Evolutionary conservation across 2,113 vertebrate species (phyloP).

Genomic region (Epinephelus moara): DNA sequence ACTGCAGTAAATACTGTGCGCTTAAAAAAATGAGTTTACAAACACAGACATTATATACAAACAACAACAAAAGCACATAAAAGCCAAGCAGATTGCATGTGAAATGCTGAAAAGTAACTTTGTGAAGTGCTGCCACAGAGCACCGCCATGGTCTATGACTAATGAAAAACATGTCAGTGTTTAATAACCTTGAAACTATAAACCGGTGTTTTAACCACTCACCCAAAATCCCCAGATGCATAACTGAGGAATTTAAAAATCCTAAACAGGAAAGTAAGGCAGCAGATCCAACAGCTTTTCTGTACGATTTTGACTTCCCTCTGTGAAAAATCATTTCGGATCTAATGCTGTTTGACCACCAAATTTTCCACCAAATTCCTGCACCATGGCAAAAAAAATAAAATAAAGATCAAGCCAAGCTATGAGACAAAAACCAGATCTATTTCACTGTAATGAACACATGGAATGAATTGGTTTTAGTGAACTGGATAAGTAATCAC

Average conservation of each 20-base stretch:
- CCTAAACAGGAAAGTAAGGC: conserved; percentile 2
- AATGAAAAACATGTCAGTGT: conserved; percentile 43
- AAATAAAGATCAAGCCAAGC: conserved; percentile 36
- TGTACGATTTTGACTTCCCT: conserved; percentile 11
- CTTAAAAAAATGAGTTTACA: conserved; percentile 35
- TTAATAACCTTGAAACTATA: conserved; percentile 22
- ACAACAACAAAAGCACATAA: conserved; percentile 56
- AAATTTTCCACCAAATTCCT: conserved; percentile 54
- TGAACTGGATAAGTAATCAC: conserved; percentile 2
- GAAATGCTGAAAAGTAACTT: conserved; percentile 24
- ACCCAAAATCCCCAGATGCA: conserved; percentile 23
- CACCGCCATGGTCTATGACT: conserved; percentile 30
- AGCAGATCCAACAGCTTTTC: conserved; percentile 6
- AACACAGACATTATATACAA: conserved; percentile 43
- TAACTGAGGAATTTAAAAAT: conserved; percentile 28
- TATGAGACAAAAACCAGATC: conserved; percentile 21
- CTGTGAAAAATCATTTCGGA: conserved; percentile 21
- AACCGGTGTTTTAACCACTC: conserved; percentile 17
- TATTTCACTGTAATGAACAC: conserved; percentile 20
- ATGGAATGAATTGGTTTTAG: neutral
- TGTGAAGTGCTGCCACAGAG: conserved; percentile 36
- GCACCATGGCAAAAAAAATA: conserved; percentile 17
- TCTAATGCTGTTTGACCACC: conserved; percentile 33
- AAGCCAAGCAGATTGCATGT: conserved; percentile 59
- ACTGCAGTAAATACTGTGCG: conserved; percentile 16